Evolutionary conservation across 2,113 vertebrate genomes (phyloP).

Genomic region (Neodontobutis hainanensis): DNA sequence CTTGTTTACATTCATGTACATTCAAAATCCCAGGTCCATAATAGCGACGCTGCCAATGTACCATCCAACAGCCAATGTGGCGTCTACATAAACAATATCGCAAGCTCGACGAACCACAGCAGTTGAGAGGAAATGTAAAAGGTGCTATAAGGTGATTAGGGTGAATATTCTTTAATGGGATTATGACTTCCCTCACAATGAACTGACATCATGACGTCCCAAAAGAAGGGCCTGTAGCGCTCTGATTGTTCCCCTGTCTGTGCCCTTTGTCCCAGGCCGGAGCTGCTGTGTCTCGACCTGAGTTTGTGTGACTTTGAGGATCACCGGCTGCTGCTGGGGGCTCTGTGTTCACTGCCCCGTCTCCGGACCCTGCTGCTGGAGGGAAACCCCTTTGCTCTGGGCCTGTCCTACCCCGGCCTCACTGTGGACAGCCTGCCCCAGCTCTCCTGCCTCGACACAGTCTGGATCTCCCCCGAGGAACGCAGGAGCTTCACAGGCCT

Average conservation of each 20-base stretch:
- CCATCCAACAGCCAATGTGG: too few species aligned
- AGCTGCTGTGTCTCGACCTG: slow-evolving; percentile 87
- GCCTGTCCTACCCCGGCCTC: slow-evolving; percentile 83
- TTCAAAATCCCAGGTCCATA: too few species aligned
- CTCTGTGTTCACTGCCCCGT: slow-evolving; percentile 67
- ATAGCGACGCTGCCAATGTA: too few species aligned
- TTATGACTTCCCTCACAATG: too few species aligned
- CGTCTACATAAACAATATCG: too few species aligned
- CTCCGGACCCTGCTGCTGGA: slow-evolving; percentile 82
- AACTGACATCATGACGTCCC: neutral
- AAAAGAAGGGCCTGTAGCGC: too few species aligned
- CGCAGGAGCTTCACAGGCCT: slow-evolving; percentile 76
- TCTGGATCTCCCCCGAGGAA: slow-evolving; percentile 73
- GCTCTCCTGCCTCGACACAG: slow-evolving; percentile 79
- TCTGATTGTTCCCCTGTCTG: neutral
- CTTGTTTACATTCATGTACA: too few species aligned
- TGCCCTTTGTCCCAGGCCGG: slow-evolving; percentile 78
- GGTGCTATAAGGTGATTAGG: too few species aligned
- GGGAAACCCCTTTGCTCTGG: slow-evolving; percentile 85
- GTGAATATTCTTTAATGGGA: too few species aligned
- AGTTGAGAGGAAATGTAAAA: too few species aligned
- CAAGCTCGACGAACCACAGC: too few species aligned
- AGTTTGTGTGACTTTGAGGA: slow-evolving; percentile 82
- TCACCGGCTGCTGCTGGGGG: slow-evolving; percentile 71
- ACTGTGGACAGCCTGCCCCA: slow-evolving; percentile 80